Conservation (phyloP, 2,797 vertebrate genomes). For the Enteromius viviparus region DNA sequence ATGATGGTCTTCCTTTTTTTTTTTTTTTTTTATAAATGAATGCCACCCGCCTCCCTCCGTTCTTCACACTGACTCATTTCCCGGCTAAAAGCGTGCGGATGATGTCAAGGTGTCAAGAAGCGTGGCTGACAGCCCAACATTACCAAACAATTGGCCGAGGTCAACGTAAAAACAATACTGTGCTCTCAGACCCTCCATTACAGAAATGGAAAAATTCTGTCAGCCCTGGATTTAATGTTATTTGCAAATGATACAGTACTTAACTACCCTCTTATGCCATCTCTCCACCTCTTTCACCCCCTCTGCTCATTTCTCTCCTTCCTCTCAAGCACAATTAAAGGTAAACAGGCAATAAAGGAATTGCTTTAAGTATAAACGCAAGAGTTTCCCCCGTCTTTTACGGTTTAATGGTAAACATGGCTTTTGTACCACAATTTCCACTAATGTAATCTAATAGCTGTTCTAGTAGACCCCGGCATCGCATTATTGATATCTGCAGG, state of each 20-base stretch:
- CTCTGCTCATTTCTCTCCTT: slow-evolving; percentile 28
- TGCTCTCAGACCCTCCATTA: slow-evolving; percentile 56
- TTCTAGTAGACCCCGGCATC: slow-evolving; percentile 7
- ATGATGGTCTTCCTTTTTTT: slow-evolving; percentile 41
- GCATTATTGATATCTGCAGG: slow-evolving; percentile 31
- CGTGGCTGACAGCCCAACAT: slow-evolving; percentile 55
- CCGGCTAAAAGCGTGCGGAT: slow-evolving; percentile 48
- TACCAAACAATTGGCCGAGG: slow-evolving; percentile 56
- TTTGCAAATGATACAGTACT: slow-evolving; percentile 62
- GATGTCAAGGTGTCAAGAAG: slow-evolving; percentile 57
- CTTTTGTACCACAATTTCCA: slow-evolving; percentile 35
- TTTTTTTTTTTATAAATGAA: slow-evolving; percentile 7
- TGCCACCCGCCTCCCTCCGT: background rate
- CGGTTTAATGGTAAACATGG: slow-evolving; percentile 32
- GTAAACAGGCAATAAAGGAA: slow-evolving; percentile 55
- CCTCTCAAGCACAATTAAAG: slow-evolving; percentile 54
- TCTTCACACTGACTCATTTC: slow-evolving; percentile 44
- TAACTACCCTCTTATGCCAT: slow-evolving; percentile 23
- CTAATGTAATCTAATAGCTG: slow-evolving; percentile 46
- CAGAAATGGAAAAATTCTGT: slow-evolving; percentile 53
- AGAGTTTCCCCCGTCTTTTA: slow-evolving; percentile 3
- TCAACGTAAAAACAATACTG: slow-evolving; percentile 52
- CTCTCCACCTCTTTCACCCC: slow-evolving; percentile 10
- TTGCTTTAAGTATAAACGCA: slow-evolving; percentile 49
- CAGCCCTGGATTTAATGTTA: slow-evolving; percentile 53